Evolutionary conservation across 35 echinoderm and acorn worm species (phyloP), one percentile per base, ranked within the genome.

Genomic region (Apostichopus californicus): DNA sequence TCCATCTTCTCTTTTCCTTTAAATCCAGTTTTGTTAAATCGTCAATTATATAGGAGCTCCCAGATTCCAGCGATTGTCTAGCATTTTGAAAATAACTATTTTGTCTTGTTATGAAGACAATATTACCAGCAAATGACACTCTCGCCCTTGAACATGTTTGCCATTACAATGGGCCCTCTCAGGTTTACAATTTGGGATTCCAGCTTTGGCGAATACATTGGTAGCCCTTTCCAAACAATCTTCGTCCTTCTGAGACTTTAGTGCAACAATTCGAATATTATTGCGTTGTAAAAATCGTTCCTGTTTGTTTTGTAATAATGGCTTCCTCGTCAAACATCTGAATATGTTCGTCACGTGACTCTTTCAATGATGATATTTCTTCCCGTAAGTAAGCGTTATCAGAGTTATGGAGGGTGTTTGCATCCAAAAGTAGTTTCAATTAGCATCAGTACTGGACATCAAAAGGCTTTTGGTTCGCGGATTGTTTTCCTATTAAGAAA

Each of bases 201-300:
- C 85, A 61, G 64, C 85, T 63, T 87, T 87, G 58, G 85, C 64
- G 56, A 87, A 20, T 21, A 61, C 73, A 57, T 90, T 78, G 21
- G 34, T 26, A 63, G 58, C 78, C 0, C 82, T 92, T 6, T 79
- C 1, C 2, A 82, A 58, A 73, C 91, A 92, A 77, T 92, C 71
- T 92, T 92, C 78, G 17, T 46, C 59, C 14, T 55, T 54, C 34
- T 61, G n/a, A 56, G 21, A 21, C 57, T 92, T 82, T 54, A 92
- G 28, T 59, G 12, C 78, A 57, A 92, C 55, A 21, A 92, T 79
- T 6, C 90, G 75, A 10, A 81, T 13, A 83, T 92, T 92, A 22
- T 92, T 92, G 9, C 90, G 54, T 3, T 53, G 57, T 61, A 55
- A 92, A 82, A 92, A 92, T 53, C 77, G 90, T 92, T 92, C 77